A percentile compares a stretch with the other conserved stretches of the same genome.
Evolutionary conservation across 1,140 invertebrate genomes (phyloP).

Genomic region (Trachymyrmex cornetzi): DNA sequence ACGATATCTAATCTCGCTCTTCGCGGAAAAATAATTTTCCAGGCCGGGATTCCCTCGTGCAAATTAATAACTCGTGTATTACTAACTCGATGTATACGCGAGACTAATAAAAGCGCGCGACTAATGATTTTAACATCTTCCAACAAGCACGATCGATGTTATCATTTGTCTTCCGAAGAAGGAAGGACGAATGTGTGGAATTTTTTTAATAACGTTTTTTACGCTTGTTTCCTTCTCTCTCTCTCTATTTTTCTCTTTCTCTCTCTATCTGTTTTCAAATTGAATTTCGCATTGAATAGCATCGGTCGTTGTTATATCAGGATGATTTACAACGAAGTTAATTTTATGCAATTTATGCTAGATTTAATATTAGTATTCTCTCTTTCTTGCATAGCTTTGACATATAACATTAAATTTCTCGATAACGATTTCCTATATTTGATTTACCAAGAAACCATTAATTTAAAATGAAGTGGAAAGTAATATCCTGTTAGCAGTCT

Average conservation of each 20-base stretch:
- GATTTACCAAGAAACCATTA: constrained; percentile 18
- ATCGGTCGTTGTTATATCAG: not conserved
- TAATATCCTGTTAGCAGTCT: constrained; percentile 12
- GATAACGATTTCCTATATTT: constrained; percentile 22
- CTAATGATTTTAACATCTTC: constrained; percentile 36
- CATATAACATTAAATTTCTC: constrained; percentile 28
- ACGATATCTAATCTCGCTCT: constrained; percentile 18
- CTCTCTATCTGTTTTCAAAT: not conserved
- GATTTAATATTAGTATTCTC: constrained; percentile 5
- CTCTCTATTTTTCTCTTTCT: not conserved
- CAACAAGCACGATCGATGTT: not conserved
- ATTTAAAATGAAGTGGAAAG: constrained; percentile 25
- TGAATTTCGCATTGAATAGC: too few relatives aligned
- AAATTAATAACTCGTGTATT: constrained; percentile 23
- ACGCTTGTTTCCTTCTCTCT: not conserved
- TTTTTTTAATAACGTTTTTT: not conserved
- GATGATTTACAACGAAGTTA: constrained; percentile 16
- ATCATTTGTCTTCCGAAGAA: not conserved
- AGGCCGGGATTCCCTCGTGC: constrained; percentile 34
- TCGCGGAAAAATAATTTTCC: constrained; percentile 50
- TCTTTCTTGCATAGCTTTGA: not conserved
- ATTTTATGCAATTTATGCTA: constrained; percentile 26
- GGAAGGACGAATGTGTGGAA: not conserved
- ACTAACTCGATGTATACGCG: constrained; percentile 3
- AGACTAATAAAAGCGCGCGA: not conserved